Conservation (phyloP, 53 echinoderm and acorn worm genomes). For the Patiria pectinifera region DNA sequence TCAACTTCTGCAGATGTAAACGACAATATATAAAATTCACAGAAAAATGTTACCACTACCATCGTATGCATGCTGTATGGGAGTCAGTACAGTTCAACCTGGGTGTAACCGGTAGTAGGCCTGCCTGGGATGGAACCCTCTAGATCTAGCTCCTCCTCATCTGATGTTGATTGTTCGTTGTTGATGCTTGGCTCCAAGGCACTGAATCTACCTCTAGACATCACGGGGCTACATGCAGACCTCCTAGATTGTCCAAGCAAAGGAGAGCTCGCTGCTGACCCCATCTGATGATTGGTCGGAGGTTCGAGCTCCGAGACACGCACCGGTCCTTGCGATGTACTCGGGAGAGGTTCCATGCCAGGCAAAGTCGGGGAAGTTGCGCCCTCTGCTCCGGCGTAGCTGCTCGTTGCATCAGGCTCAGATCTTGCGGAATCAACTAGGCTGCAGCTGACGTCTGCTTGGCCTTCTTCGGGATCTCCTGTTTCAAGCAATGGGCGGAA, state of each 20-base stretch:
- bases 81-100: too few species aligned
- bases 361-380: background rate
- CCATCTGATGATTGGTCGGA: background rate
- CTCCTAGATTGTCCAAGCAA: background rate
- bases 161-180: background rate
- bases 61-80: too few species aligned
- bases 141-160: background rate
- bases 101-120: too few species aligned
- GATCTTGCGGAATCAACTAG: background rate
- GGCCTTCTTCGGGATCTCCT: background rate
- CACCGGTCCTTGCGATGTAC: background rate
- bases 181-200: background rate
- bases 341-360: background rate
- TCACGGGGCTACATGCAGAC: background rate
- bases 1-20: too few species aligned
- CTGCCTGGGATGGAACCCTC: background rate
- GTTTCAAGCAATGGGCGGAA: background rate
- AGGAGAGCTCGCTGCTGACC: background rate
- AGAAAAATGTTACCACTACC: too few species aligned
- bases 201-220: background rate
- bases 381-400: background rate
- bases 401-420: background rate
- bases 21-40: too few species aligned
- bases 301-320: background rate
- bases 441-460: background rate